Percentiles rank a stretch among this genome's conserved stretches.
These are phyloP conservation scores for Cryptoblepharus egeriae DNA, from an alignment of 2,797 vertebrate genomes.

Conservation along the genomic window DNA sequence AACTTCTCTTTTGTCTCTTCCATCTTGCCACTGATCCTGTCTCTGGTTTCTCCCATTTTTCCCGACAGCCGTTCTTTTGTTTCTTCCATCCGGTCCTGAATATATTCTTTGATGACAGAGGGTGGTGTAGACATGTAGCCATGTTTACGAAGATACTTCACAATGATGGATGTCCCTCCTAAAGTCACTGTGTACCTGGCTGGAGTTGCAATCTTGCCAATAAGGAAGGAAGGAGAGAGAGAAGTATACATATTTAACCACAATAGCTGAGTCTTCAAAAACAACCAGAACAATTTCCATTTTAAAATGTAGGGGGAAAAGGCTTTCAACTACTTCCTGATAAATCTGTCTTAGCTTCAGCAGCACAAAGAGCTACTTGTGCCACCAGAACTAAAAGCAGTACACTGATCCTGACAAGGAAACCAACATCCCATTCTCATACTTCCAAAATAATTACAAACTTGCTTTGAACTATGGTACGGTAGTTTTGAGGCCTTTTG, in stretches of 20 bases:
- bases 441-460: neutral
- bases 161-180: slow-evolving; percentile 91
- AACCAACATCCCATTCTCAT: neutral
- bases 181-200: slow-evolving; percentile 92
- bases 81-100: slow-evolving; percentile 96
- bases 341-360: neutral
- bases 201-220: slow-evolving; percentile 90
- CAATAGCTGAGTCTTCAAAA: neutral
- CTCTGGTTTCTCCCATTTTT: slow-evolving; percentile 92
- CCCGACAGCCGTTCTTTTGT: slow-evolving; percentile 87
- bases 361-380: neutral
- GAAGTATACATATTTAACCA: neutral
- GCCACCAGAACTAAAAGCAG: neutral
- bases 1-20: slow-evolving; percentile 91
- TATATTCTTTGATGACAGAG: slow-evolving; percentile 92
- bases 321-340: neutral
- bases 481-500: no score
- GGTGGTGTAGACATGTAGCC: slow-evolving; percentile 95
- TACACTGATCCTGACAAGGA: neutral
- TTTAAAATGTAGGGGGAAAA: neutral
- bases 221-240: slow-evolving; percentile 52
- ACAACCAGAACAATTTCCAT: neutral
- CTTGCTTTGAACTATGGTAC: no score
- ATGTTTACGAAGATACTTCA: slow-evolving; percentile 90
- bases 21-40: slow-evolving; percentile 88